These are phyloP conservation scores for Oophaga sylvatica DNA, from an alignment of 2,797 vertebrate genomes.

Conservation along the genomic window DNA sequence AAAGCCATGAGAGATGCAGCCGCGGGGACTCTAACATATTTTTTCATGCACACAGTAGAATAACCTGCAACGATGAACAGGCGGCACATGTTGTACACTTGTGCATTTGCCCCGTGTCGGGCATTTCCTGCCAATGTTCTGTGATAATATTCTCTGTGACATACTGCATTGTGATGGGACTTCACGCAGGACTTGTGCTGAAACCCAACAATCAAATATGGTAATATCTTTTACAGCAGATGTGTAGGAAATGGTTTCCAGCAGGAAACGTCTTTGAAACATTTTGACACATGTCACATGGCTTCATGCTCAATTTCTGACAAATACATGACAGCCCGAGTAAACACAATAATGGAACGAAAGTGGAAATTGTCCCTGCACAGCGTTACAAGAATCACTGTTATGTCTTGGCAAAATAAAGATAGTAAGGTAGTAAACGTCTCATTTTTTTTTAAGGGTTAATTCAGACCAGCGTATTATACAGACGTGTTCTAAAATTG, in stretches of 20 bases:
- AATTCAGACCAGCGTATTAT: no score
- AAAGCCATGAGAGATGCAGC: no score
- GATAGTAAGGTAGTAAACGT: not conserved
- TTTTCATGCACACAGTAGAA: not conserved
- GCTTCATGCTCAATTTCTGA: slow-evolving; percentile 21
- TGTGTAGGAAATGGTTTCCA: slow-evolving; percentile 51
- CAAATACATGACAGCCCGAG: slow-evolving; percentile 15
- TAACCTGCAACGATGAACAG: not conserved
- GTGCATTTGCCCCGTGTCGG: not conserved
- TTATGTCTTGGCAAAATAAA: not conserved
- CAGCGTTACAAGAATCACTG: not conserved
- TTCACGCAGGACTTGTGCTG: not conserved
- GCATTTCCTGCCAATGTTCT: not conserved
- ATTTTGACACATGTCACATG: slow-evolving; percentile 51
- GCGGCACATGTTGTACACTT: not conserved
- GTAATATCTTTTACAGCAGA: slow-evolving; percentile 40
- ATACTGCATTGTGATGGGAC: slow-evolving; percentile 14
- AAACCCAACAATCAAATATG: slow-evolving; percentile 32
- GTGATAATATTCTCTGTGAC: slow-evolving; percentile 34
- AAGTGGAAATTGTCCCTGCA: not conserved
- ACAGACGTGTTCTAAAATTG: no score
- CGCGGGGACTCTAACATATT: no score
- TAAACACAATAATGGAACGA: not conserved
- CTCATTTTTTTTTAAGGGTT: no score
- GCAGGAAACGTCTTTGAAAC: slow-evolving; percentile 42